phyloP scores from a whole-genome alignment of 2,113 vertebrate genomes.

The Phrynosoma blainvillii region DNA sequence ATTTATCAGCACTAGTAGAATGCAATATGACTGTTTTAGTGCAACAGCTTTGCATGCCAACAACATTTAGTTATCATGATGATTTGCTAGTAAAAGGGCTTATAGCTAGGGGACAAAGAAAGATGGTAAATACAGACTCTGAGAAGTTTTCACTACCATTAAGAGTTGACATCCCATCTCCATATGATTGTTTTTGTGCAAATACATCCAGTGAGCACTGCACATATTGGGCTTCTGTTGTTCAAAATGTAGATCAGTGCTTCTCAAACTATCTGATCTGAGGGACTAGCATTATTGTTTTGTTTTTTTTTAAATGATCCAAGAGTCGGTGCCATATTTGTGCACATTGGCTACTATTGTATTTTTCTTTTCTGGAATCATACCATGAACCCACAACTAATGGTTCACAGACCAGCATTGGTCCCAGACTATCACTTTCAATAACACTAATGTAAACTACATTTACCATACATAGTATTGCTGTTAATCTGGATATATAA shows the following conservation, averaged over 20 bases:
- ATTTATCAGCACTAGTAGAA: slow-evolving; percentile 14
- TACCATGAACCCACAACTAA: too few relatives aligned
- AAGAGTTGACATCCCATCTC: neutral
- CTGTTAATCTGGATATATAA: neutral
- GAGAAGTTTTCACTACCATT: neutral
- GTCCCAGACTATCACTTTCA: neutral
- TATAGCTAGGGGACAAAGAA: neutral
- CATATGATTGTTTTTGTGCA: neutral
- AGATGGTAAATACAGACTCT: neutral
- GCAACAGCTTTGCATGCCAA: slow-evolving; percentile 1
- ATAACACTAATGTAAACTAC: neutral
- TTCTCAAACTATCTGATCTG: too few relatives aligned
- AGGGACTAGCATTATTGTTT: too few relatives aligned
- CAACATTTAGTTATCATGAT: neutral
- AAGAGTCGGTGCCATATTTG: too few relatives aligned
- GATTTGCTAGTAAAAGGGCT: neutral
- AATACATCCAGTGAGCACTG: neutral
- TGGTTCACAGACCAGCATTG: too few relatives aligned
- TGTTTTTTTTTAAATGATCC: too few relatives aligned
- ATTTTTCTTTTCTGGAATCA: too few relatives aligned
- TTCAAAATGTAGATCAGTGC: neutral
- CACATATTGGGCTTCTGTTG: neutral
- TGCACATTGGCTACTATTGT: too few relatives aligned
- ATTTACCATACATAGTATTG: neutral
- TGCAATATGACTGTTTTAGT: slow-evolving; percentile 23